Conservation (phyloP, 64 coral and sea anemone species). For the Dendronephthya gigantea region DNA sequence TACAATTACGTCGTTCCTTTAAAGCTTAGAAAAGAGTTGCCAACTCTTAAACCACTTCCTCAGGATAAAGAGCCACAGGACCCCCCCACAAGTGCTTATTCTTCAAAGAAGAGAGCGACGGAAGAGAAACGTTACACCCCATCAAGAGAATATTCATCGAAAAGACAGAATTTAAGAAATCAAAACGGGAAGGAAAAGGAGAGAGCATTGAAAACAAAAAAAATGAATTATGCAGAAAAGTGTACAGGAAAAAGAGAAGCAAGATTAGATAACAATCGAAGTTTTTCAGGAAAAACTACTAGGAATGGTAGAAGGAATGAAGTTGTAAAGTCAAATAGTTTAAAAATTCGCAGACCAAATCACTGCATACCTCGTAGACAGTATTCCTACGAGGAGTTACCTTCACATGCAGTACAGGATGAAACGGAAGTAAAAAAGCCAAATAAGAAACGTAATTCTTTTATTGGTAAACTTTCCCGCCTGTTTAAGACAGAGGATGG, state of each 20-base stretch:
- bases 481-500: background rate
- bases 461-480: constrained; percentile 1
- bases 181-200: background rate
- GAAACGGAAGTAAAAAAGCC: background rate
- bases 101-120: background rate
- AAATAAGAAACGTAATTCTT: background rate
- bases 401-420: background rate
- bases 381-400: background rate
- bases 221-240: background rate
- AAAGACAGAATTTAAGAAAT: background rate
- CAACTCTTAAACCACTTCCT: background rate
- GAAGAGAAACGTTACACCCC: background rate
- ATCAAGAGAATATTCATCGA: background rate
- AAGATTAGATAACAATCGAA: background rate
- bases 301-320: background rate
- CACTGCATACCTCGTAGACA: background rate
- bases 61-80: background rate
- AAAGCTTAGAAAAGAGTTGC: background rate
- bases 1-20: background rate
- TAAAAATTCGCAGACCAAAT: background rate
- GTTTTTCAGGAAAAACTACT: background rate
- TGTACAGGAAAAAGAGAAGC: background rate
- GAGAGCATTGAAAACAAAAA: background rate
- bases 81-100: background rate
- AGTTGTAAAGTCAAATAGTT: background rate